These are phyloP conservation scores for Karalla daura DNA, from an alignment of 2,797 vertebrate species.

Conservation along the genomic window DNA sequence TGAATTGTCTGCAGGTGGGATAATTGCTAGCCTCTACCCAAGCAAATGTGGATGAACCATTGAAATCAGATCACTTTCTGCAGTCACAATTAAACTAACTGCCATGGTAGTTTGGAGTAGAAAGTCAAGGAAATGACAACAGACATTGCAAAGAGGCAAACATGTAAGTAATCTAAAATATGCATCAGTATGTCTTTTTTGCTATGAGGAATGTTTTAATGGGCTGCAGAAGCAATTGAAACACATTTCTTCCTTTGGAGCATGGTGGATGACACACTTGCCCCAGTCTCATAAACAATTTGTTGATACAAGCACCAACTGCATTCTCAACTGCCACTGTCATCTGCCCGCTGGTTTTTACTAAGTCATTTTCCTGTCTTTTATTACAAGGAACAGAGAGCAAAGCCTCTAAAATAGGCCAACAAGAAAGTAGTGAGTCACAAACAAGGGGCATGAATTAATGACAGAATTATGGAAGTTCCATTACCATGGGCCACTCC, in stretches of 20 bases:
- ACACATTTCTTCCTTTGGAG: background rate
- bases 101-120: background rate
- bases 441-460: conserved; percentile 55
- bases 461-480: conserved; percentile 45
- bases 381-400: conserved; percentile 29
- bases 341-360: conserved; percentile 33
- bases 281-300: conserved; percentile 50
- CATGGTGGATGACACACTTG: conserved; percentile 28
- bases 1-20: background rate
- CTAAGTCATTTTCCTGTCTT: conserved; percentile 36
- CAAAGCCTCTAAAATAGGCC: conserved; percentile 43
- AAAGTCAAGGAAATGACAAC: background rate
- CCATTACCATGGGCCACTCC: conserved; percentile 21
- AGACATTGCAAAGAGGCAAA: background rate
- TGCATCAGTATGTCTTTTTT: conserved; percentile 8
- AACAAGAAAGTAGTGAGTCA: conserved; percentile 38
- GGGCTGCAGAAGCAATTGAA: conserved; percentile 1
- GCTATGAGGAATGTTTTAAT: conserved; percentile 45
- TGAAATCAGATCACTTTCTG: background rate
- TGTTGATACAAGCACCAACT: conserved; percentile 44
- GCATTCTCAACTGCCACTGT: conserved; percentile 15
- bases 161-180: conserved; percentile 10
- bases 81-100: background rate
- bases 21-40: background rate
- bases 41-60: background rate